Evolutionary conservation across 2,797 vertebrate genomes (phyloP).

Genomic region (Hyperoplus lanceolatus): DNA sequence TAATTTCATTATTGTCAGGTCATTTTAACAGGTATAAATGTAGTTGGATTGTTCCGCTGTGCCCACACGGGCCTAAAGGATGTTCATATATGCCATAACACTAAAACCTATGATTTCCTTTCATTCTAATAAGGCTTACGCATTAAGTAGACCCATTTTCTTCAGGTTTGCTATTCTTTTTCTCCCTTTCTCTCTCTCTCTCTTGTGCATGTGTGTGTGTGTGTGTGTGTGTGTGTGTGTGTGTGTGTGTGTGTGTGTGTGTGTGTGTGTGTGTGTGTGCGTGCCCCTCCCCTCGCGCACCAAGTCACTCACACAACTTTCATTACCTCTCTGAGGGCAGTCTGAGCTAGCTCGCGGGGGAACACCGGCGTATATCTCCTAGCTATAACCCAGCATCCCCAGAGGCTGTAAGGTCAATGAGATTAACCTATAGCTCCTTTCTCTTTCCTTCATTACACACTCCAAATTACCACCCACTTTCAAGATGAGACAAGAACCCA

Average conservation of each 20-base stretch:
- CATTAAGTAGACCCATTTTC: conserved; percentile 69
- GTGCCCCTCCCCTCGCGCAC: conserved; percentile 23
- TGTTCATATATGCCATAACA: conserved; percentile 1
- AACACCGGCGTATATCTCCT: conserved; percentile 70
- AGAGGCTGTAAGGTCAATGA: conserved; percentile 83
- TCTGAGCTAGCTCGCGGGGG: conserved; percentile 62
- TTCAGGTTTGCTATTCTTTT: conserved; percentile 46
- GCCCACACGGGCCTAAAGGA: neutral
- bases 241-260: neutral
- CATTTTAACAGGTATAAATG: neutral
- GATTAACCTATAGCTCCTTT: conserved; percentile 86
- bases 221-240: neutral
- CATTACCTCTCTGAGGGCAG: conserved; percentile 81
- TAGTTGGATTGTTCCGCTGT: neutral
- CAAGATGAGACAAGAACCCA: conserved; percentile 60
- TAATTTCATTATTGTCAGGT: too few species aligned
- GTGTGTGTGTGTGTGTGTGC: too few species aligned
- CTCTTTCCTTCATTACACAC: conserved; percentile 77
- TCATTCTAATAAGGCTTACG: conserved; percentile 43
- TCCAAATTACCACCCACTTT: conserved; percentile 83
- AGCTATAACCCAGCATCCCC: conserved; percentile 75
- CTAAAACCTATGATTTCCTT: conserved; percentile 33
- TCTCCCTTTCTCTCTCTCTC: neutral
- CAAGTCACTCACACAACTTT: conserved; percentile 76
- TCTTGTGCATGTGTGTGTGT: neutral